A percentile compares a stretch with the other conserved stretches of the same genome.
phyloP scores from a whole-genome alignment of 2,797 vertebrate species.

The Poliocrania exsul region DNA sequence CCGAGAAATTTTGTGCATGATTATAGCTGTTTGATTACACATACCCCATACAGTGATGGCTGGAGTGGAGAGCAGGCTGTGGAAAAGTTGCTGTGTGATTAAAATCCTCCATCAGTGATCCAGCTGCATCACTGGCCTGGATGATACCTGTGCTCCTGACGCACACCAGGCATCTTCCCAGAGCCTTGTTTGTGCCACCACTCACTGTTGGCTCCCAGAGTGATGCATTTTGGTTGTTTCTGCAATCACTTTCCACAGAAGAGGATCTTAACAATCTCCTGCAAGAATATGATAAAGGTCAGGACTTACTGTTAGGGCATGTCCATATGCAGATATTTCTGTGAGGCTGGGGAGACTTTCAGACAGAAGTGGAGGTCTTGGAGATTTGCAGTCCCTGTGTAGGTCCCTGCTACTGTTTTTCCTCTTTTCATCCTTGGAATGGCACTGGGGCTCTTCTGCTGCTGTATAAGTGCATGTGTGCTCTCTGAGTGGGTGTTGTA shows the following conservation, averaged over 20 bases:
- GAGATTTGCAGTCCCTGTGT: neutral
- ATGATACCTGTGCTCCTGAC: neutral
- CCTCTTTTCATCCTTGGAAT: neutral
- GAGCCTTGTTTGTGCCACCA: neutral
- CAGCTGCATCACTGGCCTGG: neutral
- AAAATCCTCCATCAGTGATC: neutral
- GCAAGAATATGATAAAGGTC: neutral
- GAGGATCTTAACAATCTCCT: neutral
- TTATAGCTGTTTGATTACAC: neutral
- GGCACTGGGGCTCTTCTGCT: neutral
- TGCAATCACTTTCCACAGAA: neutral
- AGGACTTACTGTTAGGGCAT: neutral
- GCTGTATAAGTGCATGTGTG: accelerated
- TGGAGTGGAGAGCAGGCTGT: neutral
- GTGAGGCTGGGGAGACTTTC: neutral
- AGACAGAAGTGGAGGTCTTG: neutral
- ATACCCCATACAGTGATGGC: neutral
- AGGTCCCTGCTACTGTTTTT: neutral
- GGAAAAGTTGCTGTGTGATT: neutral
- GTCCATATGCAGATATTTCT: neutral
- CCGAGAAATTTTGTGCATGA: neutral
- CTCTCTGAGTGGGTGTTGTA: neutral
- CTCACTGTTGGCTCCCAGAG: neutral
- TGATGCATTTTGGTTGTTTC: neutral
- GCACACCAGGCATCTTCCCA: neutral